Percentiles rank a stretch among this genome's conserved stretches.
phyloP scores from a whole-genome alignment of 1,140 invertebrate genomes.

The Pseudomyrmex concolor region DNA sequence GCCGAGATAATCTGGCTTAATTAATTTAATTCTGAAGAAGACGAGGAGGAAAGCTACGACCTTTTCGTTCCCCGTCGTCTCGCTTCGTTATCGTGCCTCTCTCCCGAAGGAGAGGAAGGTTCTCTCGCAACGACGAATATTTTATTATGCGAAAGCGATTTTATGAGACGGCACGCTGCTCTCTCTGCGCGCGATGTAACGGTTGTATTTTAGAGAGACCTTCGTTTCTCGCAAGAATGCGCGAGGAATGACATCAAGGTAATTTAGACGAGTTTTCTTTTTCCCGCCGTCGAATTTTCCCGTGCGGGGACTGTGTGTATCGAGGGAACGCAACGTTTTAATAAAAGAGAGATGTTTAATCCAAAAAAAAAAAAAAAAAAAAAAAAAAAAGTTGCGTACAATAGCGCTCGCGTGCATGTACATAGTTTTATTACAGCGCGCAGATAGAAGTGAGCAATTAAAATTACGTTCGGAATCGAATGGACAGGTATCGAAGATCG shows the following conservation, averaged over 20 bases:
- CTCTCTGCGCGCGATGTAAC: slow-evolving; percentile 2
- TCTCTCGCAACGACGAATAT: slow-evolving; percentile 43
- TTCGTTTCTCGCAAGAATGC: slow-evolving; percentile 16
- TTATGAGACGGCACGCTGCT: slow-evolving; percentile 36
- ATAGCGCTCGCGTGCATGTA: slow-evolving; percentile 3
- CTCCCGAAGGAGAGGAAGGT: background rate
- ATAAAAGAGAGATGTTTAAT: slow-evolving; percentile 8
- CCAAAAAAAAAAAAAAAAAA: slow-evolving; percentile 16
- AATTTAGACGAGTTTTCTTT: slow-evolving; percentile 37
- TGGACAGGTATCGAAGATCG: slow-evolving; percentile 34
- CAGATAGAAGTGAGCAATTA: slow-evolving; percentile 49
- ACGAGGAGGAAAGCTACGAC: slow-evolving; percentile 21
- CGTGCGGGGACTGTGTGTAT: background rate
- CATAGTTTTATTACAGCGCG: slow-evolving; percentile 29
- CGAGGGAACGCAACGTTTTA: slow-evolving; percentile 15
- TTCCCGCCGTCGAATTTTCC: background rate
- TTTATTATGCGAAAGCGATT: slow-evolving; percentile 52
- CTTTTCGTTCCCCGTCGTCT: background rate
- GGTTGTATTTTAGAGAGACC: slow-evolving; percentile 9
- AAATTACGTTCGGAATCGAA: slow-evolving; percentile 43
- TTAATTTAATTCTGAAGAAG: slow-evolving; percentile 72
- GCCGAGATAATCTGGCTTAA: slow-evolving; percentile 73
- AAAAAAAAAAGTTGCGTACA: slow-evolving; percentile 7
- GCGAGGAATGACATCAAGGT: slow-evolving; percentile 1
- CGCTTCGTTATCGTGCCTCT: slow-evolving; percentile 45